These are phyloP conservation scores for Therioaphis trifolii DNA, from an alignment of 2,888 invertebrate species.

Conservation along the genomic window DNA sequence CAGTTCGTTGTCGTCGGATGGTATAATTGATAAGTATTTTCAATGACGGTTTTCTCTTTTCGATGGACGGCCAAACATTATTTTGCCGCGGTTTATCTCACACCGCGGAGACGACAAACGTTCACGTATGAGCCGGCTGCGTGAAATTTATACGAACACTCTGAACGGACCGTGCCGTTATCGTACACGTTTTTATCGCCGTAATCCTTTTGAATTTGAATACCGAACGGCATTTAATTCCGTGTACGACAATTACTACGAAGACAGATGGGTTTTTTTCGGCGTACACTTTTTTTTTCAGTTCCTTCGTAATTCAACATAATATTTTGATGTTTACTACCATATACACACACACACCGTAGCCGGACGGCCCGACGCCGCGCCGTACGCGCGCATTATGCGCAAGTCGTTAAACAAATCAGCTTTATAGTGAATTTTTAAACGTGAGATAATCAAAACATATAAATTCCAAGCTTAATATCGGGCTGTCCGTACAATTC, in stretches of 20 bases:
- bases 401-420: conserved; percentile 17
- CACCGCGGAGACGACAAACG: too few relatives aligned
- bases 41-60: too few relatives aligned
- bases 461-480: conserved; percentile 29
- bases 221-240: background rate
- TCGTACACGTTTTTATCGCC: conserved; percentile 6
- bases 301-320: background rate
- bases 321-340: background rate
- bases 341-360: background rate
- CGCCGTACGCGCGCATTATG: too few relatives aligned
- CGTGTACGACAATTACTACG: background rate
- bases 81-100: background rate
- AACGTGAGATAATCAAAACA: conserved; percentile 21
- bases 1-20: too few relatives aligned
- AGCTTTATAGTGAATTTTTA: conserved; percentile 6
- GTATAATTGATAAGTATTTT: too few relatives aligned
- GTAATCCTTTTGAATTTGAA: background rate
- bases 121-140: too few relatives aligned
- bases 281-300: background rate
- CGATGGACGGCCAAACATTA: too few relatives aligned
- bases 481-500: background rate
- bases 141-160: too few relatives aligned
- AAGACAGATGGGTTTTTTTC: background rate
- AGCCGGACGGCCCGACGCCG: background rate
- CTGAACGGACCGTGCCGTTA: background rate